These are phyloP conservation scores for Distichodus sexfasciatus DNA, from an alignment of 2,797 vertebrate species.

Conservation along the genomic window DNA sequence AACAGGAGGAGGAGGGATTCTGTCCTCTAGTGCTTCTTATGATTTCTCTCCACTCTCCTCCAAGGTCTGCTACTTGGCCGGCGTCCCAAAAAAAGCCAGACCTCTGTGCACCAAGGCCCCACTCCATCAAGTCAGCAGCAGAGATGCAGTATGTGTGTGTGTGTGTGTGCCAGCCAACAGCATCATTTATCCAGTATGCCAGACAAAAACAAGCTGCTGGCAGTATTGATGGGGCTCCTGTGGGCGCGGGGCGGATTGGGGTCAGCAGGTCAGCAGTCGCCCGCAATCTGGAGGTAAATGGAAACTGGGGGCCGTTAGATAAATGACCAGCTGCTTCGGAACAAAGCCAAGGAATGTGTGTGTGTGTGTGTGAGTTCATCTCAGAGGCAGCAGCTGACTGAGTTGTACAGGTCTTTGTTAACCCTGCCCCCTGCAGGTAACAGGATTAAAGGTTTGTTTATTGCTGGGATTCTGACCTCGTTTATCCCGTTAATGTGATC, in stretches of 20 bases:
- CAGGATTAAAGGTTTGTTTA: conserved; percentile 67
- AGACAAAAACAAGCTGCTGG: conserved; percentile 73
- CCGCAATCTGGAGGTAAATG: conserved; percentile 76
- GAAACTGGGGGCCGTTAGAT: conserved; percentile 71
- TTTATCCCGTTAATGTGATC: conserved; percentile 53
- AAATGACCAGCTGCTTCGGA: conserved; percentile 68
- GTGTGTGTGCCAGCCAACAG: conserved; percentile 59
- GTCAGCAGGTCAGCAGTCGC: conserved; percentile 70
- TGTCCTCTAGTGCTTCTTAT: conserved; percentile 28
- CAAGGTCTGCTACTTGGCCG: conserved; percentile 68
- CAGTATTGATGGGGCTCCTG: conserved; percentile 70
- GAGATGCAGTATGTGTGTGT: conserved; percentile 2
- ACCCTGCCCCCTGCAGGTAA: conserved; percentile 52
- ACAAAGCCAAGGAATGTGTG: conserved; percentile 65
- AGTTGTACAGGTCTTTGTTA: conserved; percentile 16
- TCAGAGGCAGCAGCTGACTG: neutral
- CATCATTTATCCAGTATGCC: conserved; percentile 72
- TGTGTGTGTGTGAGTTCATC: conserved; percentile 14
- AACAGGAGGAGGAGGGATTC: neutral
- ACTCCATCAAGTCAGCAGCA: conserved; percentile 61
- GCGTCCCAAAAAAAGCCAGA: conserved; percentile 64
- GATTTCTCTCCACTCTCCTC: conserved; percentile 46
- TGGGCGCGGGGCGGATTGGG: conserved; percentile 72
- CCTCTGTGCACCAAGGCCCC: conserved; percentile 54
- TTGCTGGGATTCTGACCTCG: conserved; percentile 59